phyloP scores from a whole-genome alignment of 2,888 invertebrate genomes.

The Plagodis dolabraria region DNA sequence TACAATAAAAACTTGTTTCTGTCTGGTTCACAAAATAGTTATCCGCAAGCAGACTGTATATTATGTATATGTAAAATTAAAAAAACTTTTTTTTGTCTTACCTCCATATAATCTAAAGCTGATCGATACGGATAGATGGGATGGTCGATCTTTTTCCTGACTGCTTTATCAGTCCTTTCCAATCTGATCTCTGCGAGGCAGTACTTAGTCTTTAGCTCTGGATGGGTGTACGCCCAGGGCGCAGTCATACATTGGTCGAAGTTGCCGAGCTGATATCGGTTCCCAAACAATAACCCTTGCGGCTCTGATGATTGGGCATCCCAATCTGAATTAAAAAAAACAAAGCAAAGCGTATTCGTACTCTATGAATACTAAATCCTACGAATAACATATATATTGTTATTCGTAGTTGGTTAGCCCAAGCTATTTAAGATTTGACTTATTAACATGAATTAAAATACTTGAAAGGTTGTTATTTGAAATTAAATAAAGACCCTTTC shows the following conservation, averaged over 20 bases:
- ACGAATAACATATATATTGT: too few relatives aligned
- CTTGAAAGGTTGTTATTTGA: too few relatives aligned
- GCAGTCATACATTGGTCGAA: conserved; percentile 84
- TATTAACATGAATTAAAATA: too few relatives aligned
- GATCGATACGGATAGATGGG: conserved; percentile 68
- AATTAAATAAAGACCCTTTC: too few relatives aligned
- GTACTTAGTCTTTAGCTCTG: conserved; percentile 71
- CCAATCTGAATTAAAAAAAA: conserved; percentile 76
- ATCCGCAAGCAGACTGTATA: too few relatives aligned
- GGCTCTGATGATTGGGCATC: conserved; percentile 86
- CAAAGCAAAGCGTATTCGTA: too few relatives aligned
- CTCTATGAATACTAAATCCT: background rate
- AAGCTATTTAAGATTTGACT: too few relatives aligned
- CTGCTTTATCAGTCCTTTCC: conserved; percentile 58
- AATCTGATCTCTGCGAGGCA: conserved; percentile 78
- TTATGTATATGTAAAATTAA: too few relatives aligned
- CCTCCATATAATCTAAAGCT: conserved; percentile 75
- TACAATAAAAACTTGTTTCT: too few relatives aligned
- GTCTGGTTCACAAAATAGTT: too few relatives aligned
- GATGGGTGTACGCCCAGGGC: conserved; percentile 60
- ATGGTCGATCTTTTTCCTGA: conserved; percentile 48
- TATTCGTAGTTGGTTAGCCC: background rate
- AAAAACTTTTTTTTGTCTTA: conserved; percentile 34
- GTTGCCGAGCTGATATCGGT: conserved; percentile 85
- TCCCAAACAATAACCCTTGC: conserved; percentile 83